Conservation (phyloP, 1,140 invertebrate genomes). For the Hyles euphorbiae region DNA sequence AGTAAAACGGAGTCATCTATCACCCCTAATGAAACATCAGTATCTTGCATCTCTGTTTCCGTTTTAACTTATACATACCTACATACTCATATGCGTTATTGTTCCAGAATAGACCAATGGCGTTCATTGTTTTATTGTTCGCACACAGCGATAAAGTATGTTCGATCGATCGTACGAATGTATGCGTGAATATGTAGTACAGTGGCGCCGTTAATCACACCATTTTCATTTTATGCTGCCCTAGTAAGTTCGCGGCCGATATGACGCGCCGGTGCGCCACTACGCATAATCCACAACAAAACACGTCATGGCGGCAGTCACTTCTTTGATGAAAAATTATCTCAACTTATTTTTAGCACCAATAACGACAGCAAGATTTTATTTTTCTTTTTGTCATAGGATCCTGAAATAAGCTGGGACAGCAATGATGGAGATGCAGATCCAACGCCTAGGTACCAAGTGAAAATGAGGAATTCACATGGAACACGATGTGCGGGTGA, state of each 20-base stretch:
- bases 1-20: no score
- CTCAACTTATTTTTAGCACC: no score
- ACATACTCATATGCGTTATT: no score
- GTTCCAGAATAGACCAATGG: no score
- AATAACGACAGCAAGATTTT: background rate
- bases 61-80: no score
- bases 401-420: constrained; percentile 90
- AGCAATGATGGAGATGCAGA: constrained; percentile 86
- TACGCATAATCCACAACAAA: background rate
- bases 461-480: constrained; percentile 81
- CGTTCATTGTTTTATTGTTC: no score
- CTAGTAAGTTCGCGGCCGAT: constrained; percentile 59
- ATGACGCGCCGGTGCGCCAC: constrained; percentile 28
- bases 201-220: background rate
- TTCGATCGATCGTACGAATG: background rate
- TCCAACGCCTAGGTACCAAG: constrained; percentile 82
- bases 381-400: constrained; percentile 70
- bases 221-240: constrained; percentile 19
- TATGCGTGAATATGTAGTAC: background rate
- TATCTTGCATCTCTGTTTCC: no score
- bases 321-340: no score
- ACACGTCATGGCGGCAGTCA: no score
- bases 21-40: no score
- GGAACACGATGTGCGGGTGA: constrained; percentile 91
- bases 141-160: no score